These are phyloP conservation scores for Brachynemurus nebulosus DNA, from an alignment of 2,888 invertebrate genomes.

Conservation along the genomic window DNA sequence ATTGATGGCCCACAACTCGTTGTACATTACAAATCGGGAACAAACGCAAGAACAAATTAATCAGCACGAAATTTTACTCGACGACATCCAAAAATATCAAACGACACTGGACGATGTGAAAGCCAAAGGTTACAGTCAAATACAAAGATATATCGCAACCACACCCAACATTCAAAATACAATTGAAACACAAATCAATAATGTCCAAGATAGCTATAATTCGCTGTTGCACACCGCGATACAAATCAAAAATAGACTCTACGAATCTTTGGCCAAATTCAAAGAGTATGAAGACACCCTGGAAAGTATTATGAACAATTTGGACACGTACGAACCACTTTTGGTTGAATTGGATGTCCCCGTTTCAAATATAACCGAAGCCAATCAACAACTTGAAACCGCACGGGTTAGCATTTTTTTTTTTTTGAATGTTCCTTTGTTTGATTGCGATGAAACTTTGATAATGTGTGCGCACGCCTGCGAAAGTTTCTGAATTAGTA, in stretches of 20 bases:
- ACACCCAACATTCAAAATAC: slow-evolving; percentile 61
- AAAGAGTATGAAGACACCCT: slow-evolving; percentile 86
- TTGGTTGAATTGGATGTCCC: slow-evolving; percentile 60
- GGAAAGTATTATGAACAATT: slow-evolving; percentile 67
- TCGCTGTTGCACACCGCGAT: slow-evolving; percentile 77
- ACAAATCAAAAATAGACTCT: slow-evolving; percentile 77
- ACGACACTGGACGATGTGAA: slow-evolving; percentile 67
- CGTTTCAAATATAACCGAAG: slow-evolving; percentile 57
- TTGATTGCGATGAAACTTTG: not conserved
- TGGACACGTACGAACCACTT: slow-evolving; percentile 66
- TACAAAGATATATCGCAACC: slow-evolving; percentile 59
- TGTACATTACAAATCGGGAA: slow-evolving; percentile 81
- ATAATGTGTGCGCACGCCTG: slow-evolving; percentile 6
- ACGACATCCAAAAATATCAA: slow-evolving; percentile 74
- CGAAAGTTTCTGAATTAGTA: too few relatives aligned
- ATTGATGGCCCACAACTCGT: slow-evolving; percentile 88
- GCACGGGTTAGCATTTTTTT: slow-evolving; percentile 51
- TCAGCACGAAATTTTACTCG: slow-evolving; percentile 64
- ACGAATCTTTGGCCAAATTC: slow-evolving; percentile 82
- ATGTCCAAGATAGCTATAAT: slow-evolving; percentile 87
- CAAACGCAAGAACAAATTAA: slow-evolving; percentile 83
- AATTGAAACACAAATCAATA: slow-evolving; percentile 73
- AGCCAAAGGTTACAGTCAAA: slow-evolving; percentile 69
- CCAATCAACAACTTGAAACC: slow-evolving; percentile 56
- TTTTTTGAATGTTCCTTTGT: slow-evolving; percentile 23